Evolutionary conservation across 2,797 vertebrate genomes (phyloP), one percentile per base, ranked within the genome.

Genomic region (Phalloptychus januarius): DNA sequence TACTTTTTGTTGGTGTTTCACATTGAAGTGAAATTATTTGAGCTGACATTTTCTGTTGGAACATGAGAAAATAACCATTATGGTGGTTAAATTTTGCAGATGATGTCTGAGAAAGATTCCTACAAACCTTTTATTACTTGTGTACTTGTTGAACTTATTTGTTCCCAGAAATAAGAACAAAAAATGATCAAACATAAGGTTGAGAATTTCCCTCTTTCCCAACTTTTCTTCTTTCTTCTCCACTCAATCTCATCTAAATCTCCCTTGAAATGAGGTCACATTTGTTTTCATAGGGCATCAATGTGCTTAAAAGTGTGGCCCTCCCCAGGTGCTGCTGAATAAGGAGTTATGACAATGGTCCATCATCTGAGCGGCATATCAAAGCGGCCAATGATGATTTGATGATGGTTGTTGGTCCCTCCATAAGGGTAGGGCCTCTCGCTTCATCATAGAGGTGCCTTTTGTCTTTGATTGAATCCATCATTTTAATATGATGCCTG

Each of bases 341-440:
- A 65, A 85, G 72, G 81, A 84, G 74, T 77, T 0, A 74, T 45
- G 80, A 94, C 88, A 93, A 92, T 88, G 77, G 84, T 72, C 85
- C 86, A 87, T 90, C 88, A 91, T 84, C 72, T 86, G 84, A 91
- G 86, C 31, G 56, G 46, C 82, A 78, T 92, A 92, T 93, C 91
- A 94, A 94, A 94, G 92, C 77, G 52, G 7, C 77, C 77, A 67
- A 74, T 76, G 87, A 87, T 82, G 89, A 91, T 88, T 71, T 79
- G 86, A 90, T 86, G 90, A 88, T 90, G 91, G 89, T 83, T 84
- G 86, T 89, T 84, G 75, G 85, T 86, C 82, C 75, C 72, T 72
- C 81, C 84, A 94, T 94, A 67, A 87, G 91, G 93, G 93, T 91
- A 92, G 88, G 91, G 89, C 91, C 90, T 92, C 90, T 86, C 74